Evolutionary conservation across 2,113 vertebrate species (phyloP), one percentile per base, ranked within the genome.

Genomic region (Physeter macrocephalus): DNA sequence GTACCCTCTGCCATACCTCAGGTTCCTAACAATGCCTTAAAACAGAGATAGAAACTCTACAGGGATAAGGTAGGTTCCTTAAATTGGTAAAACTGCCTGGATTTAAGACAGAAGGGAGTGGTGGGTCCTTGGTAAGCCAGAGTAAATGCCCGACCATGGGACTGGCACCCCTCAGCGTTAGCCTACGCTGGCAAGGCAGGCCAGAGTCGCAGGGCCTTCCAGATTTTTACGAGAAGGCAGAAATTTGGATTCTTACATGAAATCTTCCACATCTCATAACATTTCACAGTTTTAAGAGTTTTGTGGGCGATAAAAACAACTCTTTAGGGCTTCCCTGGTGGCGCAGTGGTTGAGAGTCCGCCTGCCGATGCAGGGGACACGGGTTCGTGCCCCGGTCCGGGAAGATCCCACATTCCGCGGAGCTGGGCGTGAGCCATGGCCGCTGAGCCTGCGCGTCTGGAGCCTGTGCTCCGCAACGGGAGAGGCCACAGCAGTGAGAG

Each of bases 1-100:
- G 21, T n/a, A 3, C 21, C 14, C 17, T 20, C 12, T 20, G 4
- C 18, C 3, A 3, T 11, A 25, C 2, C 49, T 5, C 3, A 57
- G 64, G 17, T 23, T 71, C 29, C 39, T n/a, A 88, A 41, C 41
- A 57, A 1, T 96, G 59, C 20, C 15, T 71, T 93, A 90, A 93
- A 94, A 93, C 10, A n/a, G 78, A 8, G 21, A 43, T 77, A 25
- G 49, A 92, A 69, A 83, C 52, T 34, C 34, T 80, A 4, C 18
- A 83, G 25, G 34, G 34, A 39, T 95, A n/a, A 81, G 23, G 1
- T 39, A 64, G 27, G 59, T 66, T 52, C 34, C 57, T 96, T 52
- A 81, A 95, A 82, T 80, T n/a, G 88, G 41, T 69, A 62, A 75
- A 93, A 88, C 46, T 86, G 85, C 59, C 54, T 93, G 66, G 77